These are phyloP conservation scores for Orthonevra nobilis DNA, from an alignment of 2,888 invertebrate genomes.

Conservation along the genomic window DNA sequence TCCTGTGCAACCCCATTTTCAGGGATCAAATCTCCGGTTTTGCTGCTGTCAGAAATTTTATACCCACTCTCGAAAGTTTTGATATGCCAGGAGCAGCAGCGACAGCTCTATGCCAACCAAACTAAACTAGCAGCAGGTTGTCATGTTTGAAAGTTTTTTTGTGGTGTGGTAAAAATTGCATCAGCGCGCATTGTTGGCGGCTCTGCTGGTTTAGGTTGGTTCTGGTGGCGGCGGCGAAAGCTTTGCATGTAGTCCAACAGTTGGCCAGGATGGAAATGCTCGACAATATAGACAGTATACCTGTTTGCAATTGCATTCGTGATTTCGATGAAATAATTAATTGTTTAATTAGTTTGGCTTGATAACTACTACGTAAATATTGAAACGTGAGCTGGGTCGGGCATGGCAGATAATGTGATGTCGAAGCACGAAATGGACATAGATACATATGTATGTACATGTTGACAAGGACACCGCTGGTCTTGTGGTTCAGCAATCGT, in stretches of 20 bases:
- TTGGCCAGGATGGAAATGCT: constrained; percentile 8
- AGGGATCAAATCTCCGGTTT: constrained; percentile 43
- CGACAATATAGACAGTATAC: constrained; percentile 9
- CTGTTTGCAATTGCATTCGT: constrained; percentile 14
- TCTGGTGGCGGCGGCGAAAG: too few relatives aligned
- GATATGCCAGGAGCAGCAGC: constrained; percentile 4
- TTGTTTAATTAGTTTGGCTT: constrained; percentile 58
- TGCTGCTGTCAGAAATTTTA: constrained; percentile 36
- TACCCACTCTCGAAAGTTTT: not conserved
- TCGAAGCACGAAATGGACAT: too few relatives aligned
- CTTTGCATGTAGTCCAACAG: constrained; percentile 42
- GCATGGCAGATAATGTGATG: constrained; percentile 3
- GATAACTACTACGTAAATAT: constrained; percentile 58
- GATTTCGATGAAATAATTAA: constrained; percentile 50
- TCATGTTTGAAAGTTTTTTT: constrained; percentile 48
- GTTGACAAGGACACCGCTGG: constrained; percentile 4
- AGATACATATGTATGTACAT: not conserved
- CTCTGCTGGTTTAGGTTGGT: too few relatives aligned
- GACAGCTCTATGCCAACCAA: not conserved
- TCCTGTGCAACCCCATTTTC: constrained; percentile 26
- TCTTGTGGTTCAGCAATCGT: constrained; percentile 57
- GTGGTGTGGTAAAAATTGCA: constrained; percentile 29
- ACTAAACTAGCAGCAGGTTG: constrained; percentile 46
- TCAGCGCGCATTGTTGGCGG: too few relatives aligned
- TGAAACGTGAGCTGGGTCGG: constrained; percentile 32